Percentiles rank a stretch among this genome's conserved stretches.
Conservation (phyloP, 2,113 vertebrate genomes). For the Bambusicola thoracicus region DNA sequence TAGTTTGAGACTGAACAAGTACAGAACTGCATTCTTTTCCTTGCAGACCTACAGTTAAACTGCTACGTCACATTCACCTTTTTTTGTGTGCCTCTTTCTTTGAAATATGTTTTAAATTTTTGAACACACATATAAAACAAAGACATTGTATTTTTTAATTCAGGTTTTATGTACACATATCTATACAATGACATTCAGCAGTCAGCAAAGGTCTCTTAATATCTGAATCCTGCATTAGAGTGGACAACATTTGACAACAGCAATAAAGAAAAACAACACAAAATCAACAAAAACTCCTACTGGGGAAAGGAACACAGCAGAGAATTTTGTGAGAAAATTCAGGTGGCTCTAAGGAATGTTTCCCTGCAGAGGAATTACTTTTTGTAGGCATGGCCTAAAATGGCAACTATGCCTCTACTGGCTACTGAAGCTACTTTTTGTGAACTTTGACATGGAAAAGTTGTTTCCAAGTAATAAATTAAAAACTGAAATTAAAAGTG, state of each 20-base stretch:
- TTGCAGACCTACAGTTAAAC: conserved; percentile 22
- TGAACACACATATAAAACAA: background rate
- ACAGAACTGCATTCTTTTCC: background rate
- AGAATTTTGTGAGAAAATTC: background rate
- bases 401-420: background rate
- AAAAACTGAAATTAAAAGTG: background rate
- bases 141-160: conserved; percentile 11
- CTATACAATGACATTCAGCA: background rate
- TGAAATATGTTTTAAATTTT: background rate
- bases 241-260: background rate
- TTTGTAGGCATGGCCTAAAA: background rate
- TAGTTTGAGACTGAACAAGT: background rate
- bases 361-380: background rate
- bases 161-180: background rate
- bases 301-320: background rate
- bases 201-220: conserved; percentile 3
- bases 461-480: background rate
- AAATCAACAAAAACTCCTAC: background rate
- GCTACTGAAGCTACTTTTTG: background rate
- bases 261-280: background rate
- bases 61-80: background rate
- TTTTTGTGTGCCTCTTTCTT: background rate
- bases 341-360: background rate
- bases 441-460: background rate
- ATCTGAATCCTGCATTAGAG: background rate